These are phyloP conservation scores for Drosophila diplacantha DNA, from an alignment of 2,888 invertebrate genomes.

Conservation along the genomic window DNA sequence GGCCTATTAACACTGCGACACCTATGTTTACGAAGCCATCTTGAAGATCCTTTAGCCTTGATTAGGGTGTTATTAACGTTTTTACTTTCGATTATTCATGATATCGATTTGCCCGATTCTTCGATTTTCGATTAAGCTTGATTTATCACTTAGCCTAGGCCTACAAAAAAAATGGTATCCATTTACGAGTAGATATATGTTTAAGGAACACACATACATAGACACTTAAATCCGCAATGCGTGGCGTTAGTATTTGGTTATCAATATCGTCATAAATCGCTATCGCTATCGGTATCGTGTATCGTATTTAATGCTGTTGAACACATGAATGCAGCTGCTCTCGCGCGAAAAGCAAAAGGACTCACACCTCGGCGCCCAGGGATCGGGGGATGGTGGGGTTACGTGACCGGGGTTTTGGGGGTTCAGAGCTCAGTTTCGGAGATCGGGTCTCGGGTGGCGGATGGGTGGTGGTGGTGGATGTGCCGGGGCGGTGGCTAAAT, in stretches of 20 bases:
- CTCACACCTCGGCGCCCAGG: conserved; percentile 15
- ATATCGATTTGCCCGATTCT: conserved; percentile 29
- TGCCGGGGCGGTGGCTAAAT: conserved; percentile 62
- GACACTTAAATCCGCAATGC: conserved; percentile 23
- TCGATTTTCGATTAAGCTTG: conserved; percentile 58
- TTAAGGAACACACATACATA: conserved; percentile 24
- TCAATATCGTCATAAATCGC: conserved; percentile 5
- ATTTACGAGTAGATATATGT: conserved; percentile 11
- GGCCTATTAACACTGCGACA: not conserved
- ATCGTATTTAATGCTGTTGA: conserved; percentile 11
- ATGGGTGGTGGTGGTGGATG: conserved; percentile 10
- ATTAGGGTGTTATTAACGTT: not conserved
- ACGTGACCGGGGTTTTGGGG: conserved; percentile 5
- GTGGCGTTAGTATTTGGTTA: conserved; percentile 29
- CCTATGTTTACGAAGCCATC: conserved; percentile 7
- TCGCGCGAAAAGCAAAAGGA: not conserved
- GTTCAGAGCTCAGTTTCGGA: conserved; percentile 1
- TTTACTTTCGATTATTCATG: conserved; percentile 29
- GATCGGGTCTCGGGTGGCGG: conserved; percentile 16
- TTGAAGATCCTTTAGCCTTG: conserved; percentile 11
- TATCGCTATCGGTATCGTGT: conserved; percentile 5
- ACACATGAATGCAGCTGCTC: conserved; percentile 15
- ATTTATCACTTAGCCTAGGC: conserved; percentile 27
- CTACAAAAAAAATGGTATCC: conserved; percentile 27
- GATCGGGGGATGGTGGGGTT: not conserved